Evolutionary conservation across 2,113 vertebrate genomes (phyloP), one percentile per base, ranked within the genome.

Genomic region (Laticauda laticaudata): DNA sequence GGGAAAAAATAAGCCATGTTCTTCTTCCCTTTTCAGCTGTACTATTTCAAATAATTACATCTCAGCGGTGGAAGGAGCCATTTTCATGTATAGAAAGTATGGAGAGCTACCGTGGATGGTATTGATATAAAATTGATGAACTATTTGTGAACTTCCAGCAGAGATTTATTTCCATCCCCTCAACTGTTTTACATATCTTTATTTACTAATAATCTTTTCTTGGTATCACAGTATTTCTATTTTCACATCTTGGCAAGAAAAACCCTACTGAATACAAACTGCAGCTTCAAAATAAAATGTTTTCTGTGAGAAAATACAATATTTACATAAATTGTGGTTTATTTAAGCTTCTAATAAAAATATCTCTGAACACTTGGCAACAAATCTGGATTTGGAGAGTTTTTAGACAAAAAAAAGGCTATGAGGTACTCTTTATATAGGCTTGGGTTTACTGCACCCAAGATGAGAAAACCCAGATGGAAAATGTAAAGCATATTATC

Each of bases 331-430:
- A 3, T 43, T 81, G 34, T 81, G 75, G 21, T 39, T 39, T 81
- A 81, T 81, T 81, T 81, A 20, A 39, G n/a, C 69, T 34, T 39
- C 69, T 7, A 39, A 81, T 81, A 81, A 39, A 48, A 81, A 81
- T 53, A 86, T 57, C 53, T 39, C 39, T 21, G 51, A 61, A 21
- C 12, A 12, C 53, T 87, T 90, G 81, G 88, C 89, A 93, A 90
- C 92, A 90, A 64, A 93, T 93, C 87, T 29, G 75, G 81, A 90
- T 93, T 90, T 86, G 15, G 43, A 53, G 39, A 75, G 48, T 4
- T 53, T 45, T 6, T 23, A 45, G n/a, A 93, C 45, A 93, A 45
- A 45, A 45, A 45, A 64, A 86, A 86, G 45, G 39, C 59, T 86
- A 90, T 10, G 45, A 86, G n/a, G n/a, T 43, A 51, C n/a, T 87